Percentiles rank a stretch among this genome's conserved stretches.
Evolutionary conservation across 2,113 vertebrate species (phyloP).

Genomic region (Oreocharis arfaki): DNA sequence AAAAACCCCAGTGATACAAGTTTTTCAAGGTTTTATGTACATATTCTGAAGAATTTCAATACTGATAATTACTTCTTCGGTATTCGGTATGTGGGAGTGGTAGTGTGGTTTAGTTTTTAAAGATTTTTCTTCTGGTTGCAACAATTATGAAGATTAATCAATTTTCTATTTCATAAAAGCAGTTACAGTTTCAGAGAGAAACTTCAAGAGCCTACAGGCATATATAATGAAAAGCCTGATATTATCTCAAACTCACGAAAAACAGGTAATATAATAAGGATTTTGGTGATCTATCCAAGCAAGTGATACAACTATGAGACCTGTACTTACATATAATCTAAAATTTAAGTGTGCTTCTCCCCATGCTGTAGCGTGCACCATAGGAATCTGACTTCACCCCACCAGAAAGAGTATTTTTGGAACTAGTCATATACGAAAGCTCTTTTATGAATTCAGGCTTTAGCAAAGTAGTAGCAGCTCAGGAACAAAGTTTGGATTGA

Average conservation of each 20-base stretch:
- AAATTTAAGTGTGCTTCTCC: neutral
- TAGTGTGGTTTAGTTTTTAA: neutral
- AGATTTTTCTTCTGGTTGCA: neutral
- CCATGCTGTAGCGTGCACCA: rapidly evolving
- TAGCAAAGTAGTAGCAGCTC: neutral
- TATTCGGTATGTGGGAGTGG: neutral
- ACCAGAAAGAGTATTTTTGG: neutral
- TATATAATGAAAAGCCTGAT: neutral
- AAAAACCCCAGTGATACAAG: neutral
- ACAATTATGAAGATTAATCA: neutral
- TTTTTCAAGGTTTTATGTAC: neutral
- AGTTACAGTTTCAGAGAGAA: neutral
- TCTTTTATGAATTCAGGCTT: neutral
- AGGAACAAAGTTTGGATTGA: neutral
- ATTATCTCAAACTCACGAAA: neutral
- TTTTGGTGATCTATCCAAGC: neutral
- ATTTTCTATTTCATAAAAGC: neutral
- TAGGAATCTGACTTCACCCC: neutral
- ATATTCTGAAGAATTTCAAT: neutral
- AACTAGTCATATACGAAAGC: neutral
- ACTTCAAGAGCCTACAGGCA: neutral
- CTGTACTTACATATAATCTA: neutral
- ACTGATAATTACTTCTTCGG: neutral
- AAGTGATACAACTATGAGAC: neutral
- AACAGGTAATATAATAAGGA: neutral